phyloP scores from a whole-genome alignment of 1,140 invertebrate species.

The Zaprionus vittiger region DNA sequence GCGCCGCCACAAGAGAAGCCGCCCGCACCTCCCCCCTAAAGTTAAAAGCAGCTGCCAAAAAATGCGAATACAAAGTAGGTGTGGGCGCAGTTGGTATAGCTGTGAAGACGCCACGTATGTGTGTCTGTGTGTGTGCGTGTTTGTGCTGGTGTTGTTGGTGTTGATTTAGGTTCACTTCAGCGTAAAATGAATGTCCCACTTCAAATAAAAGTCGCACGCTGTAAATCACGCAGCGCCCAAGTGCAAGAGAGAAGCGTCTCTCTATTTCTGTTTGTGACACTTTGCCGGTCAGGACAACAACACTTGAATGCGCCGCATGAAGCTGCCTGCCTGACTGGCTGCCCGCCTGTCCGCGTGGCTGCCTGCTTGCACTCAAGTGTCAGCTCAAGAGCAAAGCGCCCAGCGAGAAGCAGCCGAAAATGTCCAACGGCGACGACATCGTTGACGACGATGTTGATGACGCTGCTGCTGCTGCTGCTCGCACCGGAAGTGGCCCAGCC shows the following conservation, averaged over 20 bases:
- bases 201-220: conserved; percentile 82
- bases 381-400: conserved; percentile 2
- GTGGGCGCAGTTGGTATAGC: not conserved
- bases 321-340: conserved; percentile 75
- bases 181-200: conserved; percentile 82
- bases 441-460: conserved; percentile 60
- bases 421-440: conserved; percentile 61
- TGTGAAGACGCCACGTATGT: not conserved
- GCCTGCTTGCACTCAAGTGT: not conserved
- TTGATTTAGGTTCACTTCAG: conserved; percentile 83
- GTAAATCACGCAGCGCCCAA: conserved; percentile 72
- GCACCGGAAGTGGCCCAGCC: conserved; percentile 79
- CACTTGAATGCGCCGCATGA: conserved; percentile 77
- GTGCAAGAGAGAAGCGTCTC: conserved; percentile 51
- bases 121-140: not conserved
- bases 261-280: conserved; percentile 76
- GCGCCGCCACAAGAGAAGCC: conserved; percentile 60
- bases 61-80: conserved; percentile 47
- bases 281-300: conserved; percentile 65
- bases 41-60: conserved; percentile 49
- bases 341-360: conserved; percentile 64
- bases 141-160: conserved; percentile 50
- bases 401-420: conserved; percentile 50
- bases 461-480: conserved; percentile 25
- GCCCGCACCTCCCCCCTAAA: not conserved